Conservation (phyloP, 2,113 vertebrate species). For the Astur gentilis region DNA sequence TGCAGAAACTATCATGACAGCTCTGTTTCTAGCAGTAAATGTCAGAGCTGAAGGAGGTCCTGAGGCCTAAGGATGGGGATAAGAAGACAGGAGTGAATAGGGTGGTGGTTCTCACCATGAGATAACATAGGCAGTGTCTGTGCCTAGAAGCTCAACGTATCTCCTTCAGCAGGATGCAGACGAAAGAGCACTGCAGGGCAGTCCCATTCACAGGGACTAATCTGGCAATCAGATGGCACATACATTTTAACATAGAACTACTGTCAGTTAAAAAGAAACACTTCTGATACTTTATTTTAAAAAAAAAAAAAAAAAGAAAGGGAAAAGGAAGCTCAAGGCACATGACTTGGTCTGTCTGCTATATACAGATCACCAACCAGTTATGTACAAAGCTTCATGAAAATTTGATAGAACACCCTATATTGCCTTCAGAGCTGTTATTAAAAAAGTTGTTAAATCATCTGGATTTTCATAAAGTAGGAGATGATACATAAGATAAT, state of each 20-base stretch:
- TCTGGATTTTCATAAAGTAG: not conserved
- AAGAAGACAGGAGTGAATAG: not conserved
- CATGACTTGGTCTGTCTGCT: not conserved
- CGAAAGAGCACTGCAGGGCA: not conserved
- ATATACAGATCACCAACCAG: not conserved
- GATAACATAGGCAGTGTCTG: not conserved
- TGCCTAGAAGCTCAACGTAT: not conserved
- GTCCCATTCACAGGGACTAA: not conserved
- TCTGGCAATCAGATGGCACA: not conserved
- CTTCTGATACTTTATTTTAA: not conserved
- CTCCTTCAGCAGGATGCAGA: not conserved
- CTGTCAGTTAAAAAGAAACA: not conserved
- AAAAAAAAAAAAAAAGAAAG: not conserved
- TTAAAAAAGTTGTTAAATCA: not conserved
- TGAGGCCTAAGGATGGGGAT: not conserved
- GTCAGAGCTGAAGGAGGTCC: not conserved
- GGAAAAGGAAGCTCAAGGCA: not conserved
- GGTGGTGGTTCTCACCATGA: not conserved
- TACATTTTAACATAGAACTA: slow-evolving; percentile 6
- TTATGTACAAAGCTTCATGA: not conserved
- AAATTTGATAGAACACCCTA: not conserved
- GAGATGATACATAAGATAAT: not conserved
- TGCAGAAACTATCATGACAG: not conserved
- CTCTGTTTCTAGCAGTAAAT: not conserved
- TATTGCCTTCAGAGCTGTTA: not conserved